phyloP scores from a whole-genome alignment of 2,888 invertebrate genomes.

The Alitta virens region DNA sequence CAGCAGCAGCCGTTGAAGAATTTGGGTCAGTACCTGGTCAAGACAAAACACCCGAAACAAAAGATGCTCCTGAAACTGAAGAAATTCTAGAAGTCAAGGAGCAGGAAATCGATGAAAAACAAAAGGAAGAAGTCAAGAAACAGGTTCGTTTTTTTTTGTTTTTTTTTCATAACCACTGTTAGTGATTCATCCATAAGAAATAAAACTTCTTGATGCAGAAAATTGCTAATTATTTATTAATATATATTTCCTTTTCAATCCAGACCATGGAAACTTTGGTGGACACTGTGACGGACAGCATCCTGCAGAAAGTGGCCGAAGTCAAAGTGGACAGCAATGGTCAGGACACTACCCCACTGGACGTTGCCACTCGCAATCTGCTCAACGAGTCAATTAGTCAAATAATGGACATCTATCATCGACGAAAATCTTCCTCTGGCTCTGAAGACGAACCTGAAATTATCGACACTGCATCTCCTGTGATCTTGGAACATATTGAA shows the following conservation, averaged over 20 bases:
- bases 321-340: constrained; percentile 20
- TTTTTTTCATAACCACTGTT: too few species aligned
- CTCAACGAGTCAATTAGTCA: constrained; percentile 47
- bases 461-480: background rate
- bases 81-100: too few species aligned
- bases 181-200: too few species aligned
- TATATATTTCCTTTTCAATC: too few species aligned
- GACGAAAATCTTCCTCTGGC: background rate
- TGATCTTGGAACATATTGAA: too few species aligned
- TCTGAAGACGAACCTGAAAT: constrained; percentile 6
- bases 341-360: constrained; percentile 32
- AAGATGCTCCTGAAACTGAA: background rate
- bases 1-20: constrained; percentile 23
- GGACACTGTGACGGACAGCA: constrained; percentile 40
- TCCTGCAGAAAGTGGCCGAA: constrained; percentile 35
- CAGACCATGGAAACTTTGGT: constrained; percentile 26
- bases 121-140: too few species aligned
- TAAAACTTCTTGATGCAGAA: too few species aligned
- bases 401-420: constrained; percentile 37
- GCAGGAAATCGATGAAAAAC: too few species aligned
- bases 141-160: too few species aligned
- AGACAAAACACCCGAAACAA: background rate
- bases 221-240: too few species aligned
- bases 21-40: constrained; percentile 13
- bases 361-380: constrained; percentile 39